A percentile compares a stretch with the other conserved stretches of the same genome.
These are phyloP conservation scores for Zenarchopterus dispar DNA, from an alignment of 2,797 vertebrate species.

Conservation along the genomic window DNA sequence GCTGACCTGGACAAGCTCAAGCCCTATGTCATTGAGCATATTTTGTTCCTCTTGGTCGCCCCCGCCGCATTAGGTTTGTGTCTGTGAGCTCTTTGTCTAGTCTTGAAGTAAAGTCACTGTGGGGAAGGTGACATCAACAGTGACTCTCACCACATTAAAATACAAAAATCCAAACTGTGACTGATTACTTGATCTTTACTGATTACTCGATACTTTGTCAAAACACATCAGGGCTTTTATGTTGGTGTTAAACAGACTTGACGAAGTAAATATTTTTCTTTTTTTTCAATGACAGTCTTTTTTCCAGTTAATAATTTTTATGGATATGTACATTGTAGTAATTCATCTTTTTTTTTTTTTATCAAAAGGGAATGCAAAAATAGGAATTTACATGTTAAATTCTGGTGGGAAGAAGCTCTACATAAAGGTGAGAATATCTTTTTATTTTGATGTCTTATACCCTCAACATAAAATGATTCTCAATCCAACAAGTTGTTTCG, in stretches of 20 bases:
- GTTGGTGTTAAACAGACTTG: no score
- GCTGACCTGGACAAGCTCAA: conserved; percentile 92
- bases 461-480: neutral
- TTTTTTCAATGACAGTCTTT: neutral
- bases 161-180: neutral
- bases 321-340: conserved; percentile 1
- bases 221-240: neutral
- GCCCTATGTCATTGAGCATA: conserved; percentile 94
- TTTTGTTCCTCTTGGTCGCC: conserved; percentile 90
- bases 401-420: conserved; percentile 90
- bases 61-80: conserved; percentile 76
- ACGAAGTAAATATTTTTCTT: neutral
- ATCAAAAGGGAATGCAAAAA: conserved; percentile 84
- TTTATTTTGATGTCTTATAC: neutral
- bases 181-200: neutral
- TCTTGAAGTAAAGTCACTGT: neutral
- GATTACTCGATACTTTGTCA: neutral
- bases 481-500: conserved; percentile 15
- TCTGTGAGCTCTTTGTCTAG: conserved; percentile 1
- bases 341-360: conserved; percentile 33
- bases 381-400: conserved; percentile 91
- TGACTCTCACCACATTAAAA: no score
- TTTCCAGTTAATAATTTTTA: neutral
- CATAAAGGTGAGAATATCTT: conserved; percentile 87
- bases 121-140: neutral